phyloP scores from a whole-genome alignment of 2,797 vertebrate species.

The Rhodeus uyekii region DNA sequence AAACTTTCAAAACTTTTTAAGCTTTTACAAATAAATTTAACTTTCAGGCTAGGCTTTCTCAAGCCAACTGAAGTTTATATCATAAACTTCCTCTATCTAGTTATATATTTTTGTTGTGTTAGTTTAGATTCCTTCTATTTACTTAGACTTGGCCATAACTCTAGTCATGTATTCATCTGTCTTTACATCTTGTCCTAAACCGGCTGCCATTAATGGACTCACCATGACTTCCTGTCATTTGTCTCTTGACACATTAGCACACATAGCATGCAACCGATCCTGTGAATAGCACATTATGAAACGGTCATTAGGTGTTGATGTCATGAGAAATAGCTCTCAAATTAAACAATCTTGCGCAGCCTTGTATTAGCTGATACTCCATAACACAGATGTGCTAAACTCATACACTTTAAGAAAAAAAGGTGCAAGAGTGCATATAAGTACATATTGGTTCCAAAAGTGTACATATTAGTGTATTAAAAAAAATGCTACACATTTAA shows the following conservation, averaged over 20 bases:
- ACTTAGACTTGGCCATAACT: background rate
- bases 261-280: background rate
- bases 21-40: no score
- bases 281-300: slow-evolving; percentile 13
- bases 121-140: background rate
- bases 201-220: slow-evolving; percentile 16
- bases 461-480: background rate
- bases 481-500: background rate
- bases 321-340: background rate
- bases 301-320: slow-evolving; percentile 11
- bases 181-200: background rate
- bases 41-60: no score
- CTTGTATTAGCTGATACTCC: background rate
- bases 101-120: no score
- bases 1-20: no score
- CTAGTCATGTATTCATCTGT: background rate
- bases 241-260: slow-evolving; percentile 22
- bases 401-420: background rate
- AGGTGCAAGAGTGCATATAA: background rate
- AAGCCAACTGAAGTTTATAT: no score
- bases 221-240: background rate
- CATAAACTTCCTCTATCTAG: no score
- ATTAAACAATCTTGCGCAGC: background rate
- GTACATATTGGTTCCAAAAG: background rate
- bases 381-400: background rate